Evolutionary conservation across 2,888 invertebrate species (phyloP), one percentile per base, ranked within the genome.

Genomic region (Rhamphomyia laevipes): DNA sequence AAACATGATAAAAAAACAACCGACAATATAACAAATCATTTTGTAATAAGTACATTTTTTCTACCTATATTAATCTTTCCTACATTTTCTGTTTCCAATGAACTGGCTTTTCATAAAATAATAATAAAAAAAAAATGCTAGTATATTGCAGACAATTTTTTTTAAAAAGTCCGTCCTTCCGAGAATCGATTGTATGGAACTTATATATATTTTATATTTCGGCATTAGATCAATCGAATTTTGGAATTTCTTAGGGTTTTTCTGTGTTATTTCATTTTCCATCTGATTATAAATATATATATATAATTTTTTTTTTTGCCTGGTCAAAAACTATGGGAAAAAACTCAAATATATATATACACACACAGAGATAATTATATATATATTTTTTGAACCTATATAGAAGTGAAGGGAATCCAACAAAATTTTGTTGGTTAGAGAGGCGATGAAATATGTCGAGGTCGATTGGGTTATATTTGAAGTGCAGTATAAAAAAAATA

Each of bases 221-320:
- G 48, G 48, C 43, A 40, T 37, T 33, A 51, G 51, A 51, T 51
- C 51, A 51, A 51, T 51, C 48, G 45, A 45, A 48, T 48, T 41
- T 11, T 42, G 21, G n/a, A 42, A 27, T 27, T 27, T 35, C 13
- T 35, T 35, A 35, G 13, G n/a, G 35, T 35, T 35, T 33, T 35
- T 35, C n/a, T 35, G 35, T 35, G 13, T 35, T 35, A n/a, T 35
- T 35, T 35, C 23, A n/a, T n/a, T 13, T 35, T 35, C n/a, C 13
- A 35, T 35, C 13, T n/a, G 35, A 35, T n/a, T n/a, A n/a, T 35
- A n/a, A n/a, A 13, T 33, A 9, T 11, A 13, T 35, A 30, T 30
- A 30, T 30, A 11, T 30, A 30, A 11, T 13, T 35, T 35, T 35
- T 35, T 35, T 35, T 35, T 35, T 35, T 35, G 4, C 6, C 13